Evolutionary conservation across 2,113 vertebrate genomes (phyloP), one percentile per base, ranked within the genome.

Genomic region (Leiothrix lutea): DNA sequence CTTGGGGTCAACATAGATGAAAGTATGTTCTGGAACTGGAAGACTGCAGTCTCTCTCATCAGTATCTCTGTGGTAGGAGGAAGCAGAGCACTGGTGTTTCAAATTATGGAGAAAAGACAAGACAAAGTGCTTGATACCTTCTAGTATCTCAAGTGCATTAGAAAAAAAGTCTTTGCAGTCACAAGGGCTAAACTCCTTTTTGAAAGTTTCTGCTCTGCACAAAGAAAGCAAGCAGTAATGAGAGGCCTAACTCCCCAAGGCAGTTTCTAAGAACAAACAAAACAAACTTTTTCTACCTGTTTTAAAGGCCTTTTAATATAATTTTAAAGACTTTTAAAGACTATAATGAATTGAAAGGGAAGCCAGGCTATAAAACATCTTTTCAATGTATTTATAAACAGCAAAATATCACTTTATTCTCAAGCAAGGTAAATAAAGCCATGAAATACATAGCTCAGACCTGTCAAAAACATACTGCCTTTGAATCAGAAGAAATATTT

Each of bases 401-500:
- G 60, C 12, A 85, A 91, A 92, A 93, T 86, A n/a, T 73, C 72
- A 53, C 58, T 95, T 97, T 62, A 47, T 94, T 96, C 90, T 94
- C 91, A 82, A 95, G 66, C 25, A 90, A 82, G 44, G 48, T 86
- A 97, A 97, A 94, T 85, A 97, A 96, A 95, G 44, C 40, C 75
- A 88, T 44, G 31, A 84, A 94, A 94, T 79, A 33, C 45, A 36
- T 72, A 54, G 44, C 60, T 95, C 75, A 74, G 67, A 85, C 64
- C 38, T 94, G 72, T 93, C 91, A 96, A 92, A 88, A 64, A 29
- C 26, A 48, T 20, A 58, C 9, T 51, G 38, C 48, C 79, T 96
- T 93, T 92, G 90, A 96, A 88, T 92, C 60, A 83, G 87, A 94
- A 78, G 58, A 53, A 94, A 64, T 40, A 53, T 73, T 90, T 90